Evolutionary conservation across 1,140 invertebrate species (phyloP).

Genomic region (Cotesia vestalis): DNA sequence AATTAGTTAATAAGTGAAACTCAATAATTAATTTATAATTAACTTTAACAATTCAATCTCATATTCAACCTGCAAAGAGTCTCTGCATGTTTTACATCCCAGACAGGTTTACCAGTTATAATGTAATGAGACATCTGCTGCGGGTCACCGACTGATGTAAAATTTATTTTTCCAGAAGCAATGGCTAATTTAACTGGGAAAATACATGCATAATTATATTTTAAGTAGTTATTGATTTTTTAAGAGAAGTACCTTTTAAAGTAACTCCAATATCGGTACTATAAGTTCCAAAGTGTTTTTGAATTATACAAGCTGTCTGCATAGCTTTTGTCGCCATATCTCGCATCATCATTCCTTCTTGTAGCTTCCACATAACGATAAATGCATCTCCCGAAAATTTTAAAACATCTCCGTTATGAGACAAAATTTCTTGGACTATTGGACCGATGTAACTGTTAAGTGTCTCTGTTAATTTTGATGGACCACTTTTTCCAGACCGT

Average conservation of each 20-base stretch:
- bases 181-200: conserved; percentile 71
- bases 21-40: too few relatives aligned
- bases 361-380: conserved; percentile 71
- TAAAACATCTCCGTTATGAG: conserved; percentile 72
- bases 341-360: conserved; percentile 64
- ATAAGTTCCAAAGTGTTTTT: conserved; percentile 70
- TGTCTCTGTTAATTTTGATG: conserved; percentile 71
- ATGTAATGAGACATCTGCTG: conserved; percentile 67
- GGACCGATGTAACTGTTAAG: conserved; percentile 73
- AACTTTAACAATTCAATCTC: conserved; percentile 10
- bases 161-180: conserved; percentile 69
- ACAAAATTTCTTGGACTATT: conserved; percentile 73
- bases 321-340: conserved; percentile 70
- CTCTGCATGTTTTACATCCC: conserved; percentile 68
- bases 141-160: conserved; percentile 69
- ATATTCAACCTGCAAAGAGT: conserved; percentile 52
- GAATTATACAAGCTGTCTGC: conserved; percentile 71
- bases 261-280: conserved; percentile 70
- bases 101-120: conserved; percentile 70
- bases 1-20: background rate
- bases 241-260: conserved; percentile 61
- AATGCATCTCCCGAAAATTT: conserved; percentile 77
- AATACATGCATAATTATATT: conserved; percentile 22
- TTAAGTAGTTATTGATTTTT: conserved; percentile 39
- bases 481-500: conserved; percentile 69